Conservation (phyloP, 1,140 invertebrate species). For the Harpegnathos saltator region DNA sequence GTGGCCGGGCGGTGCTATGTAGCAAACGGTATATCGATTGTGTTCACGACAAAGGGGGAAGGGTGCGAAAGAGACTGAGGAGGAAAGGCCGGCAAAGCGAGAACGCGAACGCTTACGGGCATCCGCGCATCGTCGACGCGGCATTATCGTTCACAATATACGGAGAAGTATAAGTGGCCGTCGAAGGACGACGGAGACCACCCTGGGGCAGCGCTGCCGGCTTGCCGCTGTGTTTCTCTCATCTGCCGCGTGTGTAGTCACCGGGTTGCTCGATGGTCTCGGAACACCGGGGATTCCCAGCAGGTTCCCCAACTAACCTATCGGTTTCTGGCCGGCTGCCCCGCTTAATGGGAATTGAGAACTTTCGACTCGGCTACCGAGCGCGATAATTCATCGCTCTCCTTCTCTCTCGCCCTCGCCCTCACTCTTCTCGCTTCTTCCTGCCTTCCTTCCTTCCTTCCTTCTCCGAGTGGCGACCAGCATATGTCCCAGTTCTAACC, state of each 20-base stretch:
- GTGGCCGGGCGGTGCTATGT: no score
- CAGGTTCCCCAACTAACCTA: constrained; percentile 79
- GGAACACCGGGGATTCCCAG: constrained; percentile 72
- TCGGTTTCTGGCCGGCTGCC: constrained; percentile 82
- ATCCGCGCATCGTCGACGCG: constrained; percentile 39
- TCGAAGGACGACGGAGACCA: neutral
- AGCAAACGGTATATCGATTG: no score
- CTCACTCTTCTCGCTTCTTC: no score
- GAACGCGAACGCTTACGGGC: neutral
- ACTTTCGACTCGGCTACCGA: constrained; percentile 79
- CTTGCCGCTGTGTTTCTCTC: constrained; percentile 71
- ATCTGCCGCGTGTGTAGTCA: constrained; percentile 66
- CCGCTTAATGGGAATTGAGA: constrained; percentile 83
- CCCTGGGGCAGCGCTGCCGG: constrained; percentile 34
- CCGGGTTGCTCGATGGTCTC: constrained; percentile 61
- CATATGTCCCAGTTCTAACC: constrained; percentile 60
- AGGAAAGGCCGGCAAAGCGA: constrained; percentile 6
- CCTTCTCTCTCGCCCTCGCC: constrained; percentile 59
- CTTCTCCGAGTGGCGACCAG: constrained; percentile 27
- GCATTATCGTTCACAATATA: constrained; percentile 40
- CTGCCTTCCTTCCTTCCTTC: no score
- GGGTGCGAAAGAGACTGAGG: no score
- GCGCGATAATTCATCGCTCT: constrained; percentile 79
- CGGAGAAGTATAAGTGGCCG: constrained; percentile 6
- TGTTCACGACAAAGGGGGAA: neutral